Evolutionary conservation across 2,797 vertebrate genomes (phyloP), one percentile per base, ranked within the genome.

Genomic region (Fistularia commersonii): DNA sequence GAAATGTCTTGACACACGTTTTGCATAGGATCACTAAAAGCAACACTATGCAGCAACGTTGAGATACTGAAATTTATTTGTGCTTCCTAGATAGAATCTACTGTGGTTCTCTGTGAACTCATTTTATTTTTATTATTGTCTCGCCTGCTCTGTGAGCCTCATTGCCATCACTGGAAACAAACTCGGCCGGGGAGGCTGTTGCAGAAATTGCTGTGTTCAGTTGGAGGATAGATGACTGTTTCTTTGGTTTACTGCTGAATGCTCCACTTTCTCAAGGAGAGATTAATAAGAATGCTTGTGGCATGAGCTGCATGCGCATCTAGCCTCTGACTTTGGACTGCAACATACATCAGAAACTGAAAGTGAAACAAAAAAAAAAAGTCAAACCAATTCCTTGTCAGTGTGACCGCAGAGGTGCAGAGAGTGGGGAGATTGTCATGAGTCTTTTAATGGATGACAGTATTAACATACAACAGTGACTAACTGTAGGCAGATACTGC

Each of bases 211-310:
- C 69, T 79, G 69, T 64, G 74, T 76, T 80, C 59, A 13, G 45
- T 77, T 42, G 61, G 69, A 66, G 66, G 76, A 86, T 80, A 56
- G 77, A 86, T 86, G 74, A 71, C 57, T 82, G 77, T 80, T 80
- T 79, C 69, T 80, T 66, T 54, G 58, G 68, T 76, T 82, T 75
- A 65, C 72, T 85, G 85, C 86, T 78, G 82, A 87, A 77, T 51
- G 54, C 41, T 83, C 69, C 69, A 81, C 77, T 86, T 84, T 83
- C 67, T 60, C 59, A 69, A 48, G 64, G 61, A 61, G 69, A 79
- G 64, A 77, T 84, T 79, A 83, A 87, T 78, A 77, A 76, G 73
- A 72, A 80, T 33, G 64, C 58, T 64, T 33, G 73, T 66, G 68
- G 66, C 65, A 49, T 44, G 7, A 55, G 60, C 71, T 75, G 67